These are phyloP conservation scores for Carabus problematicus DNA, from an alignment of 2,888 invertebrate genomes.

Conservation along the genomic window DNA sequence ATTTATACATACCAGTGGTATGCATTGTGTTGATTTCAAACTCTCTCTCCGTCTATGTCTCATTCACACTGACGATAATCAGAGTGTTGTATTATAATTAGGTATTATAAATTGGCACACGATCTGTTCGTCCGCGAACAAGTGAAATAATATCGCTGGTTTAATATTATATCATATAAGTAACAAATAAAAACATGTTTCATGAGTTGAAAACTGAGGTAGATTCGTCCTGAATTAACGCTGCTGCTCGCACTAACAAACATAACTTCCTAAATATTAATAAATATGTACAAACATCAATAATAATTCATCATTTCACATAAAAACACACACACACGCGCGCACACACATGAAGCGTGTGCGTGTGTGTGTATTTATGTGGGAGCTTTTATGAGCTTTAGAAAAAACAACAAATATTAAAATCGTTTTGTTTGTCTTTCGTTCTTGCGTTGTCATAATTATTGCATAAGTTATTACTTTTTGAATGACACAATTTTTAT, in stretches of 20 bases:
- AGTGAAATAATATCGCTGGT: too few species aligned
- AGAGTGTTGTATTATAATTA: constrained; percentile 18
- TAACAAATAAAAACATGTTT: constrained; percentile 13
- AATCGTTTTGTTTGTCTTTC: constrained; percentile 51
- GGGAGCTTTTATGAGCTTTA: constrained; percentile 18
- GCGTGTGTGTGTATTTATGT: constrained; percentile 18
- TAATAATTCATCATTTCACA: constrained; percentile 53
- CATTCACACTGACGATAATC: constrained; percentile 19
- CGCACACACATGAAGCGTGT: constrained; percentile 20
- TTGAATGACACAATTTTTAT: constrained; percentile 18
- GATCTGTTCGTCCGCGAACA: too few species aligned
- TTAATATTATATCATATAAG: too few species aligned
- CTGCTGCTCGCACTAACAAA: constrained; percentile 44
- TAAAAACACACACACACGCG: constrained; percentile 45
- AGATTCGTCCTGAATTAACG: constrained; percentile 56
- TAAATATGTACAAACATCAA: constrained; percentile 55
- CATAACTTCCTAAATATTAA: constrained; percentile 49
- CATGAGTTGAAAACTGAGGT: constrained; percentile 56
- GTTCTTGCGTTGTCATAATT: constrained; percentile 57
- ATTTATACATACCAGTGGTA: too few species aligned
- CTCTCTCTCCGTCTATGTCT: too few species aligned
- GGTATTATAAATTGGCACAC: constrained; percentile 9
- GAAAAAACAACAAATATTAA: constrained; percentile 54
- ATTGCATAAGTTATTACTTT: constrained; percentile 56
- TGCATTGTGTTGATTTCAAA: too few species aligned